Conservation (phyloP, 2,113 vertebrate genomes). For the Entomyzon cyanotis region DNA sequence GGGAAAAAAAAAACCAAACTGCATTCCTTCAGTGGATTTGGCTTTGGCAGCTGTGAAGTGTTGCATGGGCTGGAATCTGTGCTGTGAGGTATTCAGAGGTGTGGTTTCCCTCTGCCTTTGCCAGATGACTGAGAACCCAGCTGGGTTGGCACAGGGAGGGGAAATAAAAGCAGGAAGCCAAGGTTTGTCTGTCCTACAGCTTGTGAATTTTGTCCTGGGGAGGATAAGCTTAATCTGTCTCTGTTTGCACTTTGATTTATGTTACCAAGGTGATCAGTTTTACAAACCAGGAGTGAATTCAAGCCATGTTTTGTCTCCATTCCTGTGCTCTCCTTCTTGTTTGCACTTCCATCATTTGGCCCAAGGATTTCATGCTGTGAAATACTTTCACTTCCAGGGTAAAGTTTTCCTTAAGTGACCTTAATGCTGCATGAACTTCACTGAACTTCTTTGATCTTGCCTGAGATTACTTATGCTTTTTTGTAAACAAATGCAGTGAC, state of each 20-base stretch:
- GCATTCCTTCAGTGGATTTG: neutral
- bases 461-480: neutral
- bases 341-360: neutral
- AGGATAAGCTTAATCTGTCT: neutral
- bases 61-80: neutral
- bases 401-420: neutral
- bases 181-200: neutral
- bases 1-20: no score
- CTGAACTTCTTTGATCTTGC: neutral
- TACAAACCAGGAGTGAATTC: neutral
- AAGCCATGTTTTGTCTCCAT: neutral
- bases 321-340: neutral
- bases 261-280: neutral
- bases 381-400: neutral
- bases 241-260: neutral
- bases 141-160: neutral
- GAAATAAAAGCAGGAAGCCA: neutral
- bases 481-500: neutral
- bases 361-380: neutral
- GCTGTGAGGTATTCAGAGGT: constrained; percentile 4
- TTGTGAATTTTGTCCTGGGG: neutral
- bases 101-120: constrained; percentile 25
- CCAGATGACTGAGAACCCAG: constrained; percentile 26
- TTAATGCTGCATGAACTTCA: neutral
- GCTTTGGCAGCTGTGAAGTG: neutral